Evolutionary conservation across 2,113 vertebrate genomes (phyloP), one percentile per base, ranked within the genome.

Genomic region (Pachyramphus minor): DNA sequence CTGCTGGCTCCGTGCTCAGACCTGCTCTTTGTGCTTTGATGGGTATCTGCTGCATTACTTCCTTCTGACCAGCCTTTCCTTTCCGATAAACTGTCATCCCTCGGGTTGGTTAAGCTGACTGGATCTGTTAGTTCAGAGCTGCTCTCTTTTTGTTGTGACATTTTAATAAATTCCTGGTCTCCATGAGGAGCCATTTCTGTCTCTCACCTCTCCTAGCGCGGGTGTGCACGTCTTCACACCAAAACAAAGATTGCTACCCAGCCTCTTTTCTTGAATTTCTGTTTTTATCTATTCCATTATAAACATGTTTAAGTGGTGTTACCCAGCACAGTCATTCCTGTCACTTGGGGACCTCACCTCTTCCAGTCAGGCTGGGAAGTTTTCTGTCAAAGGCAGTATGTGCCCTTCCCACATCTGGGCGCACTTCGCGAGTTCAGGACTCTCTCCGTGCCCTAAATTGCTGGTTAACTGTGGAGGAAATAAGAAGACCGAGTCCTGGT

Each of bases 391-490:
- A 53, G 87, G 17, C 59, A 6, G 4, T 2, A 8, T 31, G 63
- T 60, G 53, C 39, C 53, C 71, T 52, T 62, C 50, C 12, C 22
- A 9, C 27, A 7, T 45, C 24, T 28, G 23, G 35, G 28, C 42
- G 42, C 0, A 0, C 22, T 45, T 66, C 1, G 3, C 0, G 31
- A 53, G 12, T 69, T 74, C 22, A 33, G 31, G 42, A 49, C 66
- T 81, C 64, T 9, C 12, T 76, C 27, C 11, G 35, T 71, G n/a
- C 67, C 81, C 62, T n/a, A 5, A 82, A 74, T 83, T 49, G 66
- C 52, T 60, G 44, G 20, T 64, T 84, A 68, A n/a, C 49, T 88
- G 71, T 5, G 49, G 20, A 73, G 62, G 59, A 74, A 80, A 10
- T 35, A 3, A 27, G 56, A 53, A 72, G 58, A 12, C 49, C 1